Conservation (phyloP, 2,797 vertebrate species). For the Notolepis coatsorum region DNA sequence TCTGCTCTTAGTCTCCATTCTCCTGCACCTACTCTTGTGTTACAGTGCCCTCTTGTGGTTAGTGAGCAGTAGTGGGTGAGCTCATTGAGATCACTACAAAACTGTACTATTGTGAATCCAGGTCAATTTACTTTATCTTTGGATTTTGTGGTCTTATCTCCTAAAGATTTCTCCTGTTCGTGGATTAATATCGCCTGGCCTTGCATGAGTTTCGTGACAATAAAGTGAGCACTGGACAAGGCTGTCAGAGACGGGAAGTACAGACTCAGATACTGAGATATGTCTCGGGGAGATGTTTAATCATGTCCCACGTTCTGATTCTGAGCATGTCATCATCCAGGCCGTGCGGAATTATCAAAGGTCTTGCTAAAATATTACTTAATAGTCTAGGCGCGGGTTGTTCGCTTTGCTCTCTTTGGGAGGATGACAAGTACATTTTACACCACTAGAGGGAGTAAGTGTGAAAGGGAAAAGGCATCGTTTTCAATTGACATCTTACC, state of each 20-base stretch:
- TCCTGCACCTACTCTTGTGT: constrained; percentile 14
- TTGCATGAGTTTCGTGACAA: background rate
- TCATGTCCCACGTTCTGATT: no score
- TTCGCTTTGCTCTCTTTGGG: no score
- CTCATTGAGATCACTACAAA: background rate
- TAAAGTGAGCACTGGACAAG: background rate
- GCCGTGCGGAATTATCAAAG: no score
- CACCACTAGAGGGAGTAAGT: constrained; percentile 62
- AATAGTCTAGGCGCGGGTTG: no score
- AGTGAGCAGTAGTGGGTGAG: background rate
- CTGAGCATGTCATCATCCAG: no score
- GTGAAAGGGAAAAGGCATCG: background rate
- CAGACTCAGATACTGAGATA: no score
- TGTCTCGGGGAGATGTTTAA: no score
- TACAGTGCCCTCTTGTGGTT: constrained; percentile 57
- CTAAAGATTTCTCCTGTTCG: background rate
- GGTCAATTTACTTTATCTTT: background rate
- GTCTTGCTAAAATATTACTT: no score
- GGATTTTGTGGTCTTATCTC: background rate
- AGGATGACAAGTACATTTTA: background rate
- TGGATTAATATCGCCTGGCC: background rate
- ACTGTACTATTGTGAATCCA: background rate
- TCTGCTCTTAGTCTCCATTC: background rate
- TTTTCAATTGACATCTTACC: background rate
- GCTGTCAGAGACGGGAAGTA: no score